phyloP scores from a whole-genome alignment of 92 coral and sea anemone species.

The Actinernus sp. region DNA sequence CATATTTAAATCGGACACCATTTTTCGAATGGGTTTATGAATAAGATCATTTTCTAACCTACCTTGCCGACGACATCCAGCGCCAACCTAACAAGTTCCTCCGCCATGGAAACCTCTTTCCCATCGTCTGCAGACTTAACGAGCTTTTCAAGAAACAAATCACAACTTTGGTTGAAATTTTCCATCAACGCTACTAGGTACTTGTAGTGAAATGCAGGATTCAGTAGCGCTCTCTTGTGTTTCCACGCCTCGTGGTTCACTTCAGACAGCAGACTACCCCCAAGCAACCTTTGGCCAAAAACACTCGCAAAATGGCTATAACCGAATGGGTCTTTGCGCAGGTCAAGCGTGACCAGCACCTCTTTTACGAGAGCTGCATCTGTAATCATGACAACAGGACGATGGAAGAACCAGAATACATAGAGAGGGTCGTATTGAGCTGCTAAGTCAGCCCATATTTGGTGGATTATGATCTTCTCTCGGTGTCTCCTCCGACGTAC shows the following conservation, averaged over 20 bases:
- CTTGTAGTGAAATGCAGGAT: slow-evolving; percentile 76
- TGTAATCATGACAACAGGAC: slow-evolving; percentile 80
- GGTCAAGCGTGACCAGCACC: slow-evolving; percentile 74
- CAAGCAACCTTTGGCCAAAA: slow-evolving; percentile 87
- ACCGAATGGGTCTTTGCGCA: slow-evolving; percentile 84
- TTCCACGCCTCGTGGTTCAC: slow-evolving; percentile 70
- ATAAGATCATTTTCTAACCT: too few species aligned
- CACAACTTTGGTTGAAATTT: slow-evolving; percentile 73
- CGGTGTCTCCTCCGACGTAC: slow-evolving; percentile 61
- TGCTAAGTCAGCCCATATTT: slow-evolving; percentile 80
- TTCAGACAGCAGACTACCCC: slow-evolving; percentile 81
- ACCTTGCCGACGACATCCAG: slow-evolving; percentile 87
- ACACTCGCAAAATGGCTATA: slow-evolving; percentile 78
- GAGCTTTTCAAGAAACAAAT: slow-evolving; percentile 74
- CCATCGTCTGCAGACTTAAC: slow-evolving; percentile 74
- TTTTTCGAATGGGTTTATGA: too few species aligned
- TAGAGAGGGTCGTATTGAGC: slow-evolving; percentile 74
- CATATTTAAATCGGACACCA: too few species aligned
- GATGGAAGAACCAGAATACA: slow-evolving; percentile 87
- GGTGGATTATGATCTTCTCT: slow-evolving; percentile 74
- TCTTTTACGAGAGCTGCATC: slow-evolving; percentile 81
- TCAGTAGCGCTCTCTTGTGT: slow-evolving; percentile 50
- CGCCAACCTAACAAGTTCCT: slow-evolving; percentile 77
- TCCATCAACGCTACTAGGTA: slow-evolving; percentile 42
- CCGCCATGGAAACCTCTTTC: slow-evolving; percentile 85